These are phyloP conservation scores for Tipula confusa DNA, from an alignment of 2,888 invertebrate genomes.

Conservation along the genomic window DNA sequence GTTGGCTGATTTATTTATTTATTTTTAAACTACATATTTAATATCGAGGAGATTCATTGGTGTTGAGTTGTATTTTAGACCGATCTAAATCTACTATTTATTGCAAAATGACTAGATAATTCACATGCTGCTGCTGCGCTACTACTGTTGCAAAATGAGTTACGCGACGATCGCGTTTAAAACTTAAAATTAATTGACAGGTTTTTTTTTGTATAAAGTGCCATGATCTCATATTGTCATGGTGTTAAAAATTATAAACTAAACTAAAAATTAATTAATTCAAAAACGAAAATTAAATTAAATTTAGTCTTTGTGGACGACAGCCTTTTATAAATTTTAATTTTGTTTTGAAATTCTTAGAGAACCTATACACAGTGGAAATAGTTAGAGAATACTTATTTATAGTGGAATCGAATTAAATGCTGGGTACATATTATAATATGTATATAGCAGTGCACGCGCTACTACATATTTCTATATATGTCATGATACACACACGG, in stretches of 20 bases:
- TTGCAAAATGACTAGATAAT: slow-evolving; percentile 12
- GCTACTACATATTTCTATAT: too few relatives aligned
- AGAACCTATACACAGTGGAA: not conserved
- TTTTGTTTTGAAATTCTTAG: not conserved
- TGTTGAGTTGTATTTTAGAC: not conserved
- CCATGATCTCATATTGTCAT: not conserved
- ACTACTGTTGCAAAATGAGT: too few relatives aligned
- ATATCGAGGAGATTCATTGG: not conserved
- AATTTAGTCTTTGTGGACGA: slow-evolving; percentile 17
- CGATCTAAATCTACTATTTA: not conserved
- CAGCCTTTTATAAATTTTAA: not conserved
- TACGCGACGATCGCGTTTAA: not conserved
- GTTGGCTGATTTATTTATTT: not conserved
- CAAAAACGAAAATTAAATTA: not conserved
- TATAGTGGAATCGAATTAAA: not conserved
- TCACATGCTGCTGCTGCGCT: not conserved
- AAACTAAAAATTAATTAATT: not conserved
- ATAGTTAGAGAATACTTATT: not conserved
- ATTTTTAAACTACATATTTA: slow-evolving; percentile 8
- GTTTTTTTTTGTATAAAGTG: not conserved
- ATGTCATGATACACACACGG: not conserved
- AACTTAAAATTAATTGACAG: not conserved
- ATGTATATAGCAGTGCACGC: not conserved
- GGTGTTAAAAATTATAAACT: not conserved
- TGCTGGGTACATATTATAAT: not conserved